A percentile compares a stretch with the other conserved stretches of the same genome.
phyloP scores from a whole-genome alignment of 2,888 invertebrate species.

The Lomographa bimaculata region DNA sequence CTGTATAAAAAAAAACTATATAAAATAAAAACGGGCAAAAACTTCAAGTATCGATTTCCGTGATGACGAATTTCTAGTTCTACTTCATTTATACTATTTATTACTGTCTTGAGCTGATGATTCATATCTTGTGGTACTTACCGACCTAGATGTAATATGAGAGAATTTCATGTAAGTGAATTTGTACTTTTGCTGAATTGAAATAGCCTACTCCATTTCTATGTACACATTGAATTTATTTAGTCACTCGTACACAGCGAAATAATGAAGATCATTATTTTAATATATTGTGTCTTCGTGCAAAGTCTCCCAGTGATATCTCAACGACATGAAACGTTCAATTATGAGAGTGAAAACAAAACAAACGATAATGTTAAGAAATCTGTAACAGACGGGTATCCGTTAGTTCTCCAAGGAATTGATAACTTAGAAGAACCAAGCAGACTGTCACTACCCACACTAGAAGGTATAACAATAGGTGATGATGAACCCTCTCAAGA shows the following conservation, averaged over 20 bases:
- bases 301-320: slow-evolving; percentile 6
- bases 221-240: slow-evolving; percentile 14
- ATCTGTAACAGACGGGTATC: slow-evolving; percentile 12
- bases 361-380: slow-evolving; percentile 19
- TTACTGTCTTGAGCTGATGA: too few species aligned
- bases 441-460: slow-evolving; percentile 20
- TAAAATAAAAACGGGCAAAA: too few species aligned
- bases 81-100: too few species aligned
- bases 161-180: too few species aligned
- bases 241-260: slow-evolving; percentile 23
- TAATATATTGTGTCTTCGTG: slow-evolving; percentile 18
- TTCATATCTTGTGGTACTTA: too few species aligned
- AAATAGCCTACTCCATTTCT: too few species aligned
- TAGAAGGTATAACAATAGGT: slow-evolving; percentile 8
- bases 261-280: slow-evolving; percentile 27
- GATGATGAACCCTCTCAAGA: slow-evolving; percentile 13
- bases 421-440: slow-evolving; percentile 22
- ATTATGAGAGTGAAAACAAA: slow-evolving; percentile 2
- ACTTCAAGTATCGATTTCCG: too few species aligned
- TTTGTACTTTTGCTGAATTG: slow-evolving; percentile 26
- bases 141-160: too few species aligned
- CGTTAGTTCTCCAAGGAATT: slow-evolving; percentile 3
- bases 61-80: too few species aligned
- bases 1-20: too few species aligned
- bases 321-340: slow-evolving; percentile 1